Conservation (phyloP, 2,113 vertebrate species). For the Stegastes partitus region DNA sequence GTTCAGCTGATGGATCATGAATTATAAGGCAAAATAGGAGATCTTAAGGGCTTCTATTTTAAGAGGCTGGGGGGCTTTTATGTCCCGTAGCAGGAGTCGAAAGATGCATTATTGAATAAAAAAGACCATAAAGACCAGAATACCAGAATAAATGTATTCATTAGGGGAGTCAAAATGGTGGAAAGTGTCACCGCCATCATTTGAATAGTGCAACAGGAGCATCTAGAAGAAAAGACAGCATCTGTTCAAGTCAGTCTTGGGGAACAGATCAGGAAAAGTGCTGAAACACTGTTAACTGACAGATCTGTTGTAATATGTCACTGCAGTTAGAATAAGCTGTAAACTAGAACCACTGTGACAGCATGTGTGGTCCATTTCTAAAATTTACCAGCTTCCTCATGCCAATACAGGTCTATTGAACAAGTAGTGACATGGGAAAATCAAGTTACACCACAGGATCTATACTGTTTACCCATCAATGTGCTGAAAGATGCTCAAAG, state of each 20-base stretch:
- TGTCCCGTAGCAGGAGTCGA: conserved; percentile 33
- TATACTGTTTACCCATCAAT: no score
- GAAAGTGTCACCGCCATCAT: conserved; percentile 13
- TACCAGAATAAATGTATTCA: conserved; percentile 60
- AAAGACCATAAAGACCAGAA: conserved; percentile 38
- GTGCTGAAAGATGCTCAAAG: no score
- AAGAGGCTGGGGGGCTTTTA: conserved; percentile 53
- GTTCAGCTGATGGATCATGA: conserved; percentile 55
- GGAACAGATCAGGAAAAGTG: conserved; percentile 7
- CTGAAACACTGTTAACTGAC: background rate
- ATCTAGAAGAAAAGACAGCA: conserved; percentile 12
- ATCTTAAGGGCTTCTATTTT: conserved; percentile 65
- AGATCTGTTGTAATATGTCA: background rate
- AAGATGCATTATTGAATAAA: conserved; percentile 69
- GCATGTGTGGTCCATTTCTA: background rate
- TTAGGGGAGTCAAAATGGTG: conserved; percentile 33
- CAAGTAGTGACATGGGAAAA: no score
- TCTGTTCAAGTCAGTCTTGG: conserved; percentile 24
- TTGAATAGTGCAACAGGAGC: conserved; percentile 16
- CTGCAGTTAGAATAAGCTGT: background rate
- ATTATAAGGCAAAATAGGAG: conserved; percentile 56
- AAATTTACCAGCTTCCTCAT: background rate
- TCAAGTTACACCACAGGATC: no score
- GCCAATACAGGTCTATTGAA: no score
- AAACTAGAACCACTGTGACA: background rate